phyloP scores from a whole-genome alignment of 2,113 vertebrate species.

The Chaetura pelagica region DNA sequence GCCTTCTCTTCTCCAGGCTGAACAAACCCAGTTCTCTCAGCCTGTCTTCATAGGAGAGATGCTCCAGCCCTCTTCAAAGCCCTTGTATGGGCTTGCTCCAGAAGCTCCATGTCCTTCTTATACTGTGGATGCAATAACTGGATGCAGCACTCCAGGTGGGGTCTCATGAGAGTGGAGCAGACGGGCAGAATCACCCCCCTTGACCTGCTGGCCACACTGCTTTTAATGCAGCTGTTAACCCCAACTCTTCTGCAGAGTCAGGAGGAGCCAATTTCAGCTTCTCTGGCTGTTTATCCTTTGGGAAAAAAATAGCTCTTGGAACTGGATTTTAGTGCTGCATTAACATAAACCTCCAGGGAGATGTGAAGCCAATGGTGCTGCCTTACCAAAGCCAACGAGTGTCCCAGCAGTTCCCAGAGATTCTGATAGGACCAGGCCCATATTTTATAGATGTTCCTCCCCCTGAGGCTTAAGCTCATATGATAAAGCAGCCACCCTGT shows the following conservation, averaged over 20 bases:
- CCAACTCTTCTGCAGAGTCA: not conserved
- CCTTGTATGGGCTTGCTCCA: too few species aligned
- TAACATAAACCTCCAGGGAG: not conserved
- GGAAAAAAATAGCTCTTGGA: not conserved
- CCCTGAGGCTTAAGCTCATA: not conserved
- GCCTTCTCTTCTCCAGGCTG: too few species aligned
- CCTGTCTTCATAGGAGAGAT: too few species aligned
- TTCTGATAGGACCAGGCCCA: not conserved
- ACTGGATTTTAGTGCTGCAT: not conserved
- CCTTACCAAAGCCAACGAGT: not conserved
- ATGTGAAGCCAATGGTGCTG: not conserved
- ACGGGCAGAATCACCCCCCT: too few species aligned
- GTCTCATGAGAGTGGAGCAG: too few species aligned
- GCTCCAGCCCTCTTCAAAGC: too few species aligned
- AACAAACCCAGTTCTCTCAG: too few species aligned
- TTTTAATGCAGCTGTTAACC: not conserved
- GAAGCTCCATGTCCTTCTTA: too few species aligned
- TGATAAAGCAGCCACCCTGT: not conserved
- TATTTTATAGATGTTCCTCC: not conserved
- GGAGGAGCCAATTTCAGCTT: not conserved
- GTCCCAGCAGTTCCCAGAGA: not conserved
- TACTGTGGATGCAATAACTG: too few species aligned
- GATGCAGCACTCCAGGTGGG: too few species aligned
- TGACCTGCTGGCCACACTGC: too few species aligned
- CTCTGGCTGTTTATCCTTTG: accelerated